A percentile compares a stretch with the other conserved stretches of the same genome.
Conservation (phyloP, 2,113 vertebrate species). For the Aegotheles bennettii region DNA sequence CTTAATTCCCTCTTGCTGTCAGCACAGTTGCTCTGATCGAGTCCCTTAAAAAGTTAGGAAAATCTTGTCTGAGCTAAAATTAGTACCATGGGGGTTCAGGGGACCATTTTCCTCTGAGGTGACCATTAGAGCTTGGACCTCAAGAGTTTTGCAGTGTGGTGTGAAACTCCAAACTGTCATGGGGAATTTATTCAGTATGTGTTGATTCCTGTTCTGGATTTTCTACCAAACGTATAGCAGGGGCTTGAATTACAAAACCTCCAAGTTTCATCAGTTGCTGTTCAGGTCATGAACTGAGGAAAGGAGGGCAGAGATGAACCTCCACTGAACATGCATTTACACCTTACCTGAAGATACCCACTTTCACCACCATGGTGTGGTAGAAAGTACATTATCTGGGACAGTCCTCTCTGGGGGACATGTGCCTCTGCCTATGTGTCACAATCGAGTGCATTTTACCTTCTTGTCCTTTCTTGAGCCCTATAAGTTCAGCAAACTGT, state of each 20-base stretch:
- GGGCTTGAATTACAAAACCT: not conserved
- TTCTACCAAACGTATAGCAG: not conserved
- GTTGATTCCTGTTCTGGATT: not conserved
- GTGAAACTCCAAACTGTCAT: not conserved
- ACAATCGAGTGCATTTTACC: not conserved
- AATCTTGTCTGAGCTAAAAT: slow-evolving; percentile 1
- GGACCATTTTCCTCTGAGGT: not conserved
- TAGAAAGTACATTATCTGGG: not conserved
- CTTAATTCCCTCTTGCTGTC: not conserved
- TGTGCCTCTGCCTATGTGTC: not conserved
- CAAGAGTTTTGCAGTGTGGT: not conserved
- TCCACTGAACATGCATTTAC: not conserved
- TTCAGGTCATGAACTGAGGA: not conserved
- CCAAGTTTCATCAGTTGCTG: not conserved
- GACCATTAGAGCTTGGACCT: not conserved
- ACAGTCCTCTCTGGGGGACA: not conserved
- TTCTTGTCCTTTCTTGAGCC: not conserved
- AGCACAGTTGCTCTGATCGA: not conserved
- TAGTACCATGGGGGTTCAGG: not conserved
- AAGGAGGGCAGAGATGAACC: not conserved
- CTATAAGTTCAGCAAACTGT: not conserved
- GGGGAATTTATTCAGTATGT: not conserved
- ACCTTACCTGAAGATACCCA: not conserved
- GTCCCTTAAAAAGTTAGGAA: not conserved
- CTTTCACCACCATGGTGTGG: not conserved